Percentiles rank a stretch among this genome's conserved stretches.
Conservation (phyloP, 2,113 vertebrate genomes). For the Pterocles burchelli region DNA sequence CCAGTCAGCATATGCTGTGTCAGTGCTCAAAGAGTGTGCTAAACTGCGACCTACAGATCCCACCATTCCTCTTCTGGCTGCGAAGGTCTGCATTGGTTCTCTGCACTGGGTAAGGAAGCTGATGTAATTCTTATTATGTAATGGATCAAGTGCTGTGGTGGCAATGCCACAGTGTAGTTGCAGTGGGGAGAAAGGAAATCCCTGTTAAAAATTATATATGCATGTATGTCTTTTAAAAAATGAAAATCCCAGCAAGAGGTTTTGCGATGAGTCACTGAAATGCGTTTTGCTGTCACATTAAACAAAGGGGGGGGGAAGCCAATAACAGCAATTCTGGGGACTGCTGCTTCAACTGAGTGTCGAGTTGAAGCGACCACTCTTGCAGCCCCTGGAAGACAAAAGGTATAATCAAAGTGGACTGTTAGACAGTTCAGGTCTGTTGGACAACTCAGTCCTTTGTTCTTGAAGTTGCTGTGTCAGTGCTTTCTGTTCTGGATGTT, state of each 20-base stretch:
- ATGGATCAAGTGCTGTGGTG: not conserved
- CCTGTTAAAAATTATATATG: not conserved
- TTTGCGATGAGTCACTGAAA: not conserved
- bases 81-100: conserved; percentile 94
- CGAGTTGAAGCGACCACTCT: not conserved
- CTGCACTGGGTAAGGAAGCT: conserved; percentile 91
- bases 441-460: not conserved
- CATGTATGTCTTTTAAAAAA: not conserved
- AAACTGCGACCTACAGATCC: conserved; percentile 90
- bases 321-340: fast-evolving
- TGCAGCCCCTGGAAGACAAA: not conserved
- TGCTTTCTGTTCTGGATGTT: not conserved
- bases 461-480: conserved; percentile 15
- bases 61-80: conserved; percentile 88
- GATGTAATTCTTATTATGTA: conserved; percentile 41
- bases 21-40: conserved; percentile 89
- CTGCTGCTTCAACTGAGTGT: not conserved
- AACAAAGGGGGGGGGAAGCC: not conserved
- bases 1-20: conserved; percentile 91
- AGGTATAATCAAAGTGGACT: not conserved
- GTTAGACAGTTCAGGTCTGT: not conserved
- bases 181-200: not conserved
- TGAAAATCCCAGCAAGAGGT: not conserved
- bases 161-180: not conserved
- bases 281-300: not conserved